Conservation (phyloP, 1,140 invertebrate species). For the Archegozetes longisetosus region DNA sequence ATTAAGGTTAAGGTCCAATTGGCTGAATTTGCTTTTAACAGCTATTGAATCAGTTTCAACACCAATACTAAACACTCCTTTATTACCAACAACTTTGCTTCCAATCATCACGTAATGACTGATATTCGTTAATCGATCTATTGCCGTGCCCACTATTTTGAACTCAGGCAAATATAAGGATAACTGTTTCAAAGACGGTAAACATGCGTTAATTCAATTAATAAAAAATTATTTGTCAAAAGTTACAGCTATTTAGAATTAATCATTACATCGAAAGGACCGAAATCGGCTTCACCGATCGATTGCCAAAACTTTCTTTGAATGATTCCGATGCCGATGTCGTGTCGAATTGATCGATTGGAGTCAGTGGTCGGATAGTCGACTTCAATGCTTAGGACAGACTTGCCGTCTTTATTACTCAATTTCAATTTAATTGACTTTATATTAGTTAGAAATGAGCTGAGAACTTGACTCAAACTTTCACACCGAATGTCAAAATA, state of each 20-base stretch:
- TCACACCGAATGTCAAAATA: slow-evolving; percentile 1
- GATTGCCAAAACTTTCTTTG: neutral
- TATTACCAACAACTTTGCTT: neutral
- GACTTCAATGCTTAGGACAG: neutral
- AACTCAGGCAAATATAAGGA: slow-evolving; percentile 1
- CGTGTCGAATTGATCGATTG: neutral
- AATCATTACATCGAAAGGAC: neutral
- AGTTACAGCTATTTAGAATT: neutral
- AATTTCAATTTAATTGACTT: slow-evolving; percentile 5
- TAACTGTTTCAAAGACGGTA: neutral
- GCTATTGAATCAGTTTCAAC: slow-evolving; percentile 2
- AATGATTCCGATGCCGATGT: neutral
- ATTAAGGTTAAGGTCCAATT: neutral
- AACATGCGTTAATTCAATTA: neutral
- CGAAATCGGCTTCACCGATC: neutral
- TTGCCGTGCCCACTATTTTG: neutral
- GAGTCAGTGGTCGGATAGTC: neutral
- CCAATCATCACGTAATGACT: neutral
- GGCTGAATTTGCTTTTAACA: neutral
- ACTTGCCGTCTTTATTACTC: neutral
- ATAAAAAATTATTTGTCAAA: neutral
- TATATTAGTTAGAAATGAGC: neutral
- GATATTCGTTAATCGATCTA: neutral
- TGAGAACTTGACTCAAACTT: neutral
- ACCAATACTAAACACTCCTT: slow-evolving; percentile 3